These are phyloP conservation scores for Neodon shergylaensis DNA, from an alignment of 2,113 vertebrate genomes.

Conservation along the genomic window DNA sequence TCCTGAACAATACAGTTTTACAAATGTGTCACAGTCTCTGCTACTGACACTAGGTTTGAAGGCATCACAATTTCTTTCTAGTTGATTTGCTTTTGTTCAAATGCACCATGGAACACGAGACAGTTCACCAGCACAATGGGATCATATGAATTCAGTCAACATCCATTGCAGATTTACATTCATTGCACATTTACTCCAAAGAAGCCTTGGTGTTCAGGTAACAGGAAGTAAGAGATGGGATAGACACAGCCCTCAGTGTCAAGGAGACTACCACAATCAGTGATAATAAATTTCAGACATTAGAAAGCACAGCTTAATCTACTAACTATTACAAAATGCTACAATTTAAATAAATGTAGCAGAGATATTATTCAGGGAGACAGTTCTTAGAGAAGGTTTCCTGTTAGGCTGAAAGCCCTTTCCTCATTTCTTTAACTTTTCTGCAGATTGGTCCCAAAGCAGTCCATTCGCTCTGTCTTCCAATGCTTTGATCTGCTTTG, in stretches of 20 bases:
- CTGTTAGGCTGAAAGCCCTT: not conserved
- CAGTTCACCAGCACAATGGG: not conserved
- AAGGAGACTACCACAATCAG: not conserved
- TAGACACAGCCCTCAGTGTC: not conserved
- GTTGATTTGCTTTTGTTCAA: not conserved
- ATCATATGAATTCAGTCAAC: not conserved
- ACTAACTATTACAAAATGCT: not conserved
- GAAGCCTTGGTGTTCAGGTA: not conserved
- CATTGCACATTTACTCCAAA: not conserved
- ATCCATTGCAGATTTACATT: not conserved
- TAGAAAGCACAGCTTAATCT: not conserved
- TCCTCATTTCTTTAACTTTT: not conserved
- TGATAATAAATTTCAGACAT: not conserved
- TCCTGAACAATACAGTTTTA: not conserved
- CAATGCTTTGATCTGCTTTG: not conserved
- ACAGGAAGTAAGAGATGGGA: not conserved
- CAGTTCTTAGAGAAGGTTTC: not conserved
- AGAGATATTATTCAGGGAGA: not conserved
- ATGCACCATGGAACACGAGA: not conserved
- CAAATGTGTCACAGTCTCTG: not conserved
- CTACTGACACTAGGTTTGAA: not conserved
- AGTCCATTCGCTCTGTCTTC: not conserved
- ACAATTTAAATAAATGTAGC: not conserved
- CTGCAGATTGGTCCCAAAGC: not conserved
- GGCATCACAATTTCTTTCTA: not conserved